A percentile compares a stretch with the other conserved stretches of the same genome.
Evolutionary conservation across 2,113 vertebrate genomes (phyloP).

Genomic region (Accipiter virgatus): DNA sequence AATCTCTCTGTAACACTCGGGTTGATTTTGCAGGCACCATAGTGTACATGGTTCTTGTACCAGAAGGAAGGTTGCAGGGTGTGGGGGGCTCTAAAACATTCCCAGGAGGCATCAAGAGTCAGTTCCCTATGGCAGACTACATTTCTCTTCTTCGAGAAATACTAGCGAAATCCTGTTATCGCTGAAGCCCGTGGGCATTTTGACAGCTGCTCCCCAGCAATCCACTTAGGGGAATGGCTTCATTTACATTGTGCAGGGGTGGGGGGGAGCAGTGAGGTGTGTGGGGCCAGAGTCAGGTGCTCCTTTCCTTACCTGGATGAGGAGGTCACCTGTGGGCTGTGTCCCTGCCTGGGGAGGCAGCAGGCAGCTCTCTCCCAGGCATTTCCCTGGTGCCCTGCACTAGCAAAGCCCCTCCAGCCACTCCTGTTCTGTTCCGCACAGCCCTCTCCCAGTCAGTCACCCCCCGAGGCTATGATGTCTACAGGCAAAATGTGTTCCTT

Average conservation of each 20-base stretch:
- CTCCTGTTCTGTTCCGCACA: neutral
- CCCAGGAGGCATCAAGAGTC: neutral
- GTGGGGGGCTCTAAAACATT: neutral
- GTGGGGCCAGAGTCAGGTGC: neutral
- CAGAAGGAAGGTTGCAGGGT: neutral
- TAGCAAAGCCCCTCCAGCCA: neutral
- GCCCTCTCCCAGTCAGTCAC: neutral
- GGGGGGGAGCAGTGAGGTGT: accelerated
- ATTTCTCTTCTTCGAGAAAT: neutral
- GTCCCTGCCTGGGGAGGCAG: neutral
- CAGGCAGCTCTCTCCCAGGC: neutral
- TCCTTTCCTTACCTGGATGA: neutral
- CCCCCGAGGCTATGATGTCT: neutral
- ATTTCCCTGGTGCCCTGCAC: neutral
- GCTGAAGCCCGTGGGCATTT: neutral
- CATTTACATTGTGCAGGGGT: neutral
- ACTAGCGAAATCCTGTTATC: neutral
- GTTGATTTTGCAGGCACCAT: neutral
- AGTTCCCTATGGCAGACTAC: neutral
- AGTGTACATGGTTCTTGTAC: neutral
- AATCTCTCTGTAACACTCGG: neutral
- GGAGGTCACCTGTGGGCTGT: neutral
- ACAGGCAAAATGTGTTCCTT: slow-evolving; percentile 45
- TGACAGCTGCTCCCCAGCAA: neutral
- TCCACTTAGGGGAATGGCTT: neutral